Evolutionary conservation across 1,140 invertebrate genomes (phyloP).

Genomic region (Homalodisca vitripennis): DNA sequence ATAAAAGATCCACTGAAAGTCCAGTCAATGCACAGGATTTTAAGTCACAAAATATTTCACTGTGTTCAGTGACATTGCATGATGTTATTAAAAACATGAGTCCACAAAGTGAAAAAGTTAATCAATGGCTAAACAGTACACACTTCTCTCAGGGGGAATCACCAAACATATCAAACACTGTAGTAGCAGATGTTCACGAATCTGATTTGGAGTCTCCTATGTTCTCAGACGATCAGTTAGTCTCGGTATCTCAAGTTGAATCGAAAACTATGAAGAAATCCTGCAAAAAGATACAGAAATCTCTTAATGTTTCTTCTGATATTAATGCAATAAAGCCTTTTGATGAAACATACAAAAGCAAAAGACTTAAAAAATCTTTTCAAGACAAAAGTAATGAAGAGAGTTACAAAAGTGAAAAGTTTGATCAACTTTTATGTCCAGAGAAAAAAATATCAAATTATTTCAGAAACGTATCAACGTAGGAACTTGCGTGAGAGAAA

Average conservation of each 20-base stretch:
- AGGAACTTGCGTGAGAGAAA: background rate
- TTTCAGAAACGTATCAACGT: background rate
- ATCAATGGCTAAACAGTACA: background rate
- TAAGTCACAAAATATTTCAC: background rate
- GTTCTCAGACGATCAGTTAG: background rate
- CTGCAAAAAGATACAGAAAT: background rate
- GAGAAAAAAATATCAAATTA: background rate
- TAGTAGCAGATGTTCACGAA: constrained; percentile 7
- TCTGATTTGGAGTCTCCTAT: background rate
- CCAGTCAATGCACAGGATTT: background rate
- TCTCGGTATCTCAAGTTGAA: constrained; percentile 1
- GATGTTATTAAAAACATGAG: background rate
- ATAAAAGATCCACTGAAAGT: background rate
- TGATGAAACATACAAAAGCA: too few relatives aligned
- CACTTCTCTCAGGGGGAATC: background rate
- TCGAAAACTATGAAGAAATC: background rate
- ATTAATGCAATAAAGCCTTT: background rate
- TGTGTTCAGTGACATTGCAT: background rate
- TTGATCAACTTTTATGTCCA: constrained; percentile 3
- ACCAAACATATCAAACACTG: background rate
- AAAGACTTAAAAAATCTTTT: background rate
- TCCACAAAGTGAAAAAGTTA: constrained; percentile 2
- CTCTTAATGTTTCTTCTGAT: background rate
- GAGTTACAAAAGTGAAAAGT: background rate
- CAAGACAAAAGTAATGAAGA: background rate